Evolutionary conservation across 2,888 invertebrate species (phyloP).

Genomic region (Eilema sororculum): DNA sequence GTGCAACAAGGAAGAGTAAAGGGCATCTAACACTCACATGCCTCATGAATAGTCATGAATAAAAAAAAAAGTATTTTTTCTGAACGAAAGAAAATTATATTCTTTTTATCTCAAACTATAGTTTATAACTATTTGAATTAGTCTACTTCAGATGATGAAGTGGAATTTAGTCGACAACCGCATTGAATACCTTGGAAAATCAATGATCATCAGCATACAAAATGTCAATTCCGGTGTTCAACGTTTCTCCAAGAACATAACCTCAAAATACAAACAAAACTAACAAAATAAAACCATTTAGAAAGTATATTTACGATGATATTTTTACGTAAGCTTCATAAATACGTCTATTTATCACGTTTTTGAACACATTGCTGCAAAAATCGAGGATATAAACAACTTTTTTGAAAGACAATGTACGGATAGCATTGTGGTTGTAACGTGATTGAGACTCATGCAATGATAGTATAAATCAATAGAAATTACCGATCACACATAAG

Average conservation of each 20-base stretch:
- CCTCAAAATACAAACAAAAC: slow-evolving; percentile 2
- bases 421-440: slow-evolving; percentile 15
- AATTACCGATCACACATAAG: neutral
- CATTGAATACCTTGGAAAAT: neutral
- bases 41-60: no score
- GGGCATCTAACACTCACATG: slow-evolving; percentile 56
- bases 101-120: no score
- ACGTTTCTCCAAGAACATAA: neutral
- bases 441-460: neutral
- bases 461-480: neutral
- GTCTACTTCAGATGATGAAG: neutral
- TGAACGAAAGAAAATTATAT: no score
- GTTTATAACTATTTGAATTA: neutral
- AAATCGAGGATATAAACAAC: slow-evolving; percentile 38
- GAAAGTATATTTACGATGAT: neutral
- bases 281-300: neutral
- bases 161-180: neutral
- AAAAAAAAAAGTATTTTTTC: no score
- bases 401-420: slow-evolving; percentile 10
- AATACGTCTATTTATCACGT: neutral
- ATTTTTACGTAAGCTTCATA: neutral
- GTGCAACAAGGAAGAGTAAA: slow-evolving; percentile 73
- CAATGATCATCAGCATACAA: neutral
- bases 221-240: neutral
- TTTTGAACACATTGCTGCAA: neutral